Evolutionary conservation across 2,797 vertebrate genomes (phyloP).

Genomic region (Sylvilagus floridanus): DNA sequence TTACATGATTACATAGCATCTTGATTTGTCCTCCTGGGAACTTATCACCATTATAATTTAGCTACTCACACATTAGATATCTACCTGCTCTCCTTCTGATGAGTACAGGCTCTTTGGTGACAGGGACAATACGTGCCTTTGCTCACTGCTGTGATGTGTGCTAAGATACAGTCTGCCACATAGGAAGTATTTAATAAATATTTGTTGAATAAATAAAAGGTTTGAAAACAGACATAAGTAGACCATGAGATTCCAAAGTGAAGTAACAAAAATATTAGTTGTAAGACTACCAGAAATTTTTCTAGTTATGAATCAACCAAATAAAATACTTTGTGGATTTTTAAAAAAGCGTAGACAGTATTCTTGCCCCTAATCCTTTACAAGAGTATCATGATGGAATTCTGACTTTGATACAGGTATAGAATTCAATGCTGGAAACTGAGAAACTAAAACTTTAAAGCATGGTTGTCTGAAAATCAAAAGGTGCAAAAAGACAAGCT

Average conservation of each 20-base stretch:
- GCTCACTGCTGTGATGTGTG: not conserved
- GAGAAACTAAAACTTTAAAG: constrained; percentile 19
- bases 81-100: not conserved
- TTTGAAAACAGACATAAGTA: constrained; percentile 12
- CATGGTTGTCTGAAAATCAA: constrained; percentile 32
- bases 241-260: constrained; percentile 1
- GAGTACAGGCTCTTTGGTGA: not conserved
- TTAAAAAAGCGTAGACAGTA: not conserved
- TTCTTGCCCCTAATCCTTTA: not conserved
- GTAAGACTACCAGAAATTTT: constrained; percentile 38
- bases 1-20: not conserved
- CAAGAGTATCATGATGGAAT: constrained; percentile 27
- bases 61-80: not conserved
- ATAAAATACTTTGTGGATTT: not conserved
- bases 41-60: not conserved
- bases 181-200: not conserved
- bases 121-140: not conserved
- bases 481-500: constrained; percentile 3
- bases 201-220: constrained; percentile 22
- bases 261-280: constrained; percentile 34
- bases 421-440: not conserved
- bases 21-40: constrained; percentile 32
- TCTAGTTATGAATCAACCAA: constrained; percentile 14
- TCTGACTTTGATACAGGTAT: constrained; percentile 1
- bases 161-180: not conserved